Evolutionary conservation across 2,888 invertebrate genomes (phyloP).

Genomic region (Hofmannophila pseudospretella): DNA sequence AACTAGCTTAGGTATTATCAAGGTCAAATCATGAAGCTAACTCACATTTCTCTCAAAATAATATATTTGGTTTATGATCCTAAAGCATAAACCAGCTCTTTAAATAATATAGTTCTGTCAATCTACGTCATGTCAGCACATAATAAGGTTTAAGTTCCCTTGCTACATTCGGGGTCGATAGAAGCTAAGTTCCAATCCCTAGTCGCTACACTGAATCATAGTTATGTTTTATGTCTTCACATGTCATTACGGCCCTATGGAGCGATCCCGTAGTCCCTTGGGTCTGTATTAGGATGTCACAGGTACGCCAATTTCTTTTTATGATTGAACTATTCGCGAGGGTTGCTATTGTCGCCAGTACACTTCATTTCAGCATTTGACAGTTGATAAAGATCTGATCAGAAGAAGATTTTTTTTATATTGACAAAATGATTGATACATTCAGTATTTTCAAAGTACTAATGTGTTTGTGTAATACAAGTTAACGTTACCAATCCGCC

Average conservation of each 20-base stretch:
- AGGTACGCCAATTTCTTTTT: slow-evolving; percentile 68
- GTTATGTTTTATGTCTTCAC: slow-evolving; percentile 46
- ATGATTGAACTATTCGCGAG: slow-evolving; percentile 36
- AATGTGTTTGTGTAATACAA: too few relatives aligned
- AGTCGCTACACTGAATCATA: slow-evolving; percentile 15
- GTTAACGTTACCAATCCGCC: too few relatives aligned
- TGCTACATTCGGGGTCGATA: neutral
- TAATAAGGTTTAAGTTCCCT: slow-evolving; percentile 7
- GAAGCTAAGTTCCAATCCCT: slow-evolving; percentile 4
- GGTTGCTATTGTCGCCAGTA: neutral
- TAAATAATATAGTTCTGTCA: too few relatives aligned
- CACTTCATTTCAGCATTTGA: neutral
- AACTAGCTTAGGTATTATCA: too few relatives aligned
- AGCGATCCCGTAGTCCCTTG: slow-evolving; percentile 44
- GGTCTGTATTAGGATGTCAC: slow-evolving; percentile 57
- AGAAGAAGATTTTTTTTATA: too few relatives aligned
- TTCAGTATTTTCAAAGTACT: too few relatives aligned
- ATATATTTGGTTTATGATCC: too few relatives aligned
- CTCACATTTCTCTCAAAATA: too few relatives aligned
- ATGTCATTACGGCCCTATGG: slow-evolving; percentile 39
- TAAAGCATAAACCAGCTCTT: too few relatives aligned
- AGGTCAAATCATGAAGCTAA: too few relatives aligned
- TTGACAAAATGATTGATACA: too few relatives aligned
- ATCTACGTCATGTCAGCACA: too few relatives aligned
- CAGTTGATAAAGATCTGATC: slow-evolving; percentile 1